phyloP scores from a whole-genome alignment of 2,797 vertebrate species.

The Lacerta viridis region DNA sequence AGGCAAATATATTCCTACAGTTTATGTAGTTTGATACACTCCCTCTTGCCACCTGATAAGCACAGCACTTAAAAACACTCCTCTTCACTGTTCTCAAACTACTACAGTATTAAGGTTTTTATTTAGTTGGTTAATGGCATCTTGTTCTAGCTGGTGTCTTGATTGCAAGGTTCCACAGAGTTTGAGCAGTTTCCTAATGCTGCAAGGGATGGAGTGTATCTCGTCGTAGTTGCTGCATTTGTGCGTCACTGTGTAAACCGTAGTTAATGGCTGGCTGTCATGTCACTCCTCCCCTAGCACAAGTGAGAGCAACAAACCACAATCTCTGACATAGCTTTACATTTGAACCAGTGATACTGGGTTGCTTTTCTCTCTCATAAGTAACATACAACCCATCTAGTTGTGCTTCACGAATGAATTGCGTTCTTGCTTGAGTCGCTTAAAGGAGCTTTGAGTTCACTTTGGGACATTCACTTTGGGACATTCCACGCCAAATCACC shows the following conservation, averaged over 20 bases:
- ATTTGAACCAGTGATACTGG: not conserved
- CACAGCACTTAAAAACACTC: not conserved
- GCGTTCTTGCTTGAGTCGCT: rapidly evolving
- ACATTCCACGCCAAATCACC: too few species aligned
- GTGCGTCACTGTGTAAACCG: too few species aligned
- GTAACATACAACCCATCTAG: rapidly evolving
- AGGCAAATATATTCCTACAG: not conserved
- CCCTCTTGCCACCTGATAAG: not conserved
- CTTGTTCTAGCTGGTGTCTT: not conserved
- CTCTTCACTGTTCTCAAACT: not conserved
- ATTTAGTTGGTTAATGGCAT: rapidly evolving
- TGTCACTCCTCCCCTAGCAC: not conserved
- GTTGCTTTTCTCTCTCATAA: not conserved
- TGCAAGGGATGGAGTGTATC: too few species aligned
- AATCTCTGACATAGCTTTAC: too few species aligned
- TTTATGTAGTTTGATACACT: not conserved
- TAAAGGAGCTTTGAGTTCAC: not conserved
- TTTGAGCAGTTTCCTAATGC: not conserved
- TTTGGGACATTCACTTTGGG: not conserved
- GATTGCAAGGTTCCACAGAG: not conserved
- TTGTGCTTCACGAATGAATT: not conserved
- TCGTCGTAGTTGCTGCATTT: too few species aligned
- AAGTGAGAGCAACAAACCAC: too few species aligned
- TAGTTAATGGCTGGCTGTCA: too few species aligned
- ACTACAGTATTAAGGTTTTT: rapidly evolving